Conservation (phyloP, 2,888 invertebrate species). For the Andrena praecox region DNA sequence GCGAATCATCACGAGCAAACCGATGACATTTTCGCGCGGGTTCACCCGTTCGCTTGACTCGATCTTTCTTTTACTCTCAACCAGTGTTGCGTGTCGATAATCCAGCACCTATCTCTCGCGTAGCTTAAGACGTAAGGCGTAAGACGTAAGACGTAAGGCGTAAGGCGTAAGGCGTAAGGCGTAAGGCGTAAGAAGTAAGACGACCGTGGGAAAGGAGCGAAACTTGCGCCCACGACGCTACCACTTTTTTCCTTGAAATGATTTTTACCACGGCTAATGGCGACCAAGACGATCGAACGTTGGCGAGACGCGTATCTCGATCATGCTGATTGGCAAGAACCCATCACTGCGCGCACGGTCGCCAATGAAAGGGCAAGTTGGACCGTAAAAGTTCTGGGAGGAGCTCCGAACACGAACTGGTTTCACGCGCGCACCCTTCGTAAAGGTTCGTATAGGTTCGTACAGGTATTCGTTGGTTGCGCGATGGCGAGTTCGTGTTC, state of each 20-base stretch:
- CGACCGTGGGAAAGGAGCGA: neutral
- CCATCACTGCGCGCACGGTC: constrained; percentile 18
- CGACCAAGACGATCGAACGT: neutral
- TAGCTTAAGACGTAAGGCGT: neutral
- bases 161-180: neutral
- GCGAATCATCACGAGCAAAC: constrained; percentile 73
- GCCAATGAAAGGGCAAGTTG: constrained; percentile 59
- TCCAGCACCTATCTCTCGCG: neutral
- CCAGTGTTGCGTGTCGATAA: constrained; percentile 1
- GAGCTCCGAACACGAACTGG: constrained; percentile 71
- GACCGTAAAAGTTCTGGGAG: constrained; percentile 66
- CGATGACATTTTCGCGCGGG: constrained; percentile 78
- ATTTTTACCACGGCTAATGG: neutral
- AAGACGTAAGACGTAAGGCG: neutral
- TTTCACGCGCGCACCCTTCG: constrained; percentile 59
- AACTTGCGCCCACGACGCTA: neutral
- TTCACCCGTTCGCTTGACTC: constrained; percentile 80
- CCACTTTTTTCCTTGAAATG: neutral
- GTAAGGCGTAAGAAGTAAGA: neutral
- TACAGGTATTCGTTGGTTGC: constrained; percentile 22
- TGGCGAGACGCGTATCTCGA: neutral
- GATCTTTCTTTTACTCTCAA: neutral
- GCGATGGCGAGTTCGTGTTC: constrained; percentile 29
- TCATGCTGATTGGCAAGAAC: neutral
- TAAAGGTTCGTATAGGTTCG: constrained; percentile 28